Evolutionary conservation across 2,888 invertebrate species (phyloP).

Genomic region (Pimpla rufipes): DNA sequence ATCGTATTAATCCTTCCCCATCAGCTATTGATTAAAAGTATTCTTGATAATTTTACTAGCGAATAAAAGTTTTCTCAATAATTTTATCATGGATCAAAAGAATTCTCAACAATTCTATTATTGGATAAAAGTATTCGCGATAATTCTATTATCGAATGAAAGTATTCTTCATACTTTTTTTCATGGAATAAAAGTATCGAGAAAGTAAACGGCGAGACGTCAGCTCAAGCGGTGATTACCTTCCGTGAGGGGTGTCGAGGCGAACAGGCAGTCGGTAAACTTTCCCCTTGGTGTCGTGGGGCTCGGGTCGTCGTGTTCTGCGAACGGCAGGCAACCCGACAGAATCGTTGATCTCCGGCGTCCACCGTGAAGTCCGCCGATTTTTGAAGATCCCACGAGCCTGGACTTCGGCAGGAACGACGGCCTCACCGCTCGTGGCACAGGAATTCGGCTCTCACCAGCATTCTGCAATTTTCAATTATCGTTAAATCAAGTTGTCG

Average conservation of each 20-base stretch:
- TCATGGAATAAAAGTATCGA: not conserved
- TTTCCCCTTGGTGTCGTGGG: slow-evolving; percentile 62
- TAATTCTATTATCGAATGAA: too few species aligned
- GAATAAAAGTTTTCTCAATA: too few species aligned
- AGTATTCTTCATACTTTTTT: too few species aligned
- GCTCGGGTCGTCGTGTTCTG: slow-evolving; percentile 62
- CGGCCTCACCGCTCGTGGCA: slow-evolving; percentile 79
- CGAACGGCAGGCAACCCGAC: slow-evolving; percentile 63
- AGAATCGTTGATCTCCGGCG: slow-evolving; percentile 66
- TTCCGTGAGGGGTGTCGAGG: slow-evolving; percentile 64
- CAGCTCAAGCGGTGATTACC: slow-evolving; percentile 41
- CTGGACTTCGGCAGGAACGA: slow-evolving; percentile 81
- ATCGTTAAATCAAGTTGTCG: not conserved
- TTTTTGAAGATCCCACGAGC: slow-evolving; percentile 72
- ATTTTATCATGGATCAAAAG: not conserved
- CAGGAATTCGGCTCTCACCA: slow-evolving; percentile 81
- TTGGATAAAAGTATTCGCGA: too few species aligned
- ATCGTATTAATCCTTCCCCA: not conserved
- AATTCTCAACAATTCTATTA: not conserved
- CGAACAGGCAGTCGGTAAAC: slow-evolving; percentile 49
- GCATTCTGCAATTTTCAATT: slow-evolving; percentile 76
- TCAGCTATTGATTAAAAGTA: not conserved
- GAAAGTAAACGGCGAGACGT: not conserved
- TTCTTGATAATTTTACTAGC: too few species aligned
- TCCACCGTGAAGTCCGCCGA: slow-evolving; percentile 56